These are phyloP conservation scores for Holothuria leucospilota DNA, from an alignment of 53 echinoderm and acorn worm species.

Conservation along the genomic window DNA sequence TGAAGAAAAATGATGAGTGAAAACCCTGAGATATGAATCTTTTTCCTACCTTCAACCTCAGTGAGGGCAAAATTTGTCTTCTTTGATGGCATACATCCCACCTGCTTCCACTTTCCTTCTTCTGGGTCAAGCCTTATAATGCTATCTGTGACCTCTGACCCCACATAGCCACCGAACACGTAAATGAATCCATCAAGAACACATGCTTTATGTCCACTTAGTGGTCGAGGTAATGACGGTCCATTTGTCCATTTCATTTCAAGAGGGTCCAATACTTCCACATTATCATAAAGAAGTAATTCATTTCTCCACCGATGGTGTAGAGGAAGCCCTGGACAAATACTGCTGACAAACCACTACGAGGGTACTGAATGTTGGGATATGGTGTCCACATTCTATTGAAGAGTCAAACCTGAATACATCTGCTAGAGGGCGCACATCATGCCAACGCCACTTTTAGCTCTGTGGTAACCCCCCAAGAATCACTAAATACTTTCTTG, in stretches of 20 bases:
- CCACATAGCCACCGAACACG: conserved; percentile 87
- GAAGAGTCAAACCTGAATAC: conserved; percentile 84
- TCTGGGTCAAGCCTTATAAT: conserved; percentile 85
- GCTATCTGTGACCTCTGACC: conserved; percentile 76
- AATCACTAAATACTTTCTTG: conserved; percentile 82
- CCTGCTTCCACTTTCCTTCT: conserved; percentile 66
- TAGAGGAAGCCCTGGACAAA: conserved; percentile 80
- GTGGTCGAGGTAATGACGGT: conserved; percentile 65
- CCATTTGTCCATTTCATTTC: conserved; percentile 73
- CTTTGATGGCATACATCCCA: conserved; percentile 70
- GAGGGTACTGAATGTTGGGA: conserved; percentile 76
- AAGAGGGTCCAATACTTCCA: conserved; percentile 80
- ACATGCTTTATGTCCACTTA: conserved; percentile 87
- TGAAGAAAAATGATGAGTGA: too few relatives aligned
- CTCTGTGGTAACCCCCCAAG: conserved; percentile 88
- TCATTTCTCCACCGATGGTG: conserved; percentile 92
- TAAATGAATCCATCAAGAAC: conserved; percentile 78
- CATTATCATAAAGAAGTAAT: conserved; percentile 80
- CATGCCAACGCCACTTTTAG: conserved; percentile 77
- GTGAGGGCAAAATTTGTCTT: conserved; percentile 80
- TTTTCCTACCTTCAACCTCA: conserved; percentile 76
- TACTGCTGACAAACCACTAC: conserved; percentile 76
- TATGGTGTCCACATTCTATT: conserved; percentile 75
- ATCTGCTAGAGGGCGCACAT: conserved; percentile 58
- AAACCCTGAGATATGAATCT: too few relatives aligned